Evolutionary conservation across 2,888 invertebrate species (phyloP), one percentile per base, ranked within the genome.

Genomic region (Diaperis boleti): DNA sequence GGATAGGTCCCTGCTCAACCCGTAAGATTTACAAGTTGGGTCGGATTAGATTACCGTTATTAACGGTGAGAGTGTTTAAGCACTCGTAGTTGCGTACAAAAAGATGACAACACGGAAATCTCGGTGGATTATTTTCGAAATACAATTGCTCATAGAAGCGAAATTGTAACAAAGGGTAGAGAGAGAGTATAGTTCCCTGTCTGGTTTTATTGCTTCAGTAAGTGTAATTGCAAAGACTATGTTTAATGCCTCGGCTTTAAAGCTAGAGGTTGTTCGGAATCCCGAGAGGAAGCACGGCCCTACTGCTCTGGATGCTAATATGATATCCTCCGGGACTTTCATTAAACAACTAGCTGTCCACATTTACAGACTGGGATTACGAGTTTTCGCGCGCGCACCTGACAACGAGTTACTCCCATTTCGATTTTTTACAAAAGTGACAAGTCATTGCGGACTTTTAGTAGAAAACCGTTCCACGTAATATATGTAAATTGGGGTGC

Each of bases 301-400:
- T 64, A 65, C 64, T 66, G 65, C 61, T 55, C 62, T 72, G 76
- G 76, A 78, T 78, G 78, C 75, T 79, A 79, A 79, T 78, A 74
- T 74, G 74, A 73, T 73, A 70, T 69, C 79, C 75, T 74, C 64
- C 64, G 75, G 76, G 78, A 78, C 76, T 76, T 77, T 78, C 78
- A 79, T 79, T 78, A 78, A 78, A 78, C 78, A 78, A 79, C 76
- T 79, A 74, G 76, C 77, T 76, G 76, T 76, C 77, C 76, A 74
- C 76, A 74, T 77, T 77, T 72, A 76, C 76, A 65, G 71, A 67
- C 60, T 55, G 39, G 69, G 64, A 65, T 66, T 69, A 67, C 65
- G 56, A 44, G 65, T 65, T 69, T 60, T 62, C 61, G 47, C 66
- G 65, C 62, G 39, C 35, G 35, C 49, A n/a, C n/a, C 42, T 37